Evolutionary conservation across 2,113 vertebrate genomes (phyloP), one percentile per base, ranked within the genome.

Genomic region (Forbesichthys agassizii): DNA sequence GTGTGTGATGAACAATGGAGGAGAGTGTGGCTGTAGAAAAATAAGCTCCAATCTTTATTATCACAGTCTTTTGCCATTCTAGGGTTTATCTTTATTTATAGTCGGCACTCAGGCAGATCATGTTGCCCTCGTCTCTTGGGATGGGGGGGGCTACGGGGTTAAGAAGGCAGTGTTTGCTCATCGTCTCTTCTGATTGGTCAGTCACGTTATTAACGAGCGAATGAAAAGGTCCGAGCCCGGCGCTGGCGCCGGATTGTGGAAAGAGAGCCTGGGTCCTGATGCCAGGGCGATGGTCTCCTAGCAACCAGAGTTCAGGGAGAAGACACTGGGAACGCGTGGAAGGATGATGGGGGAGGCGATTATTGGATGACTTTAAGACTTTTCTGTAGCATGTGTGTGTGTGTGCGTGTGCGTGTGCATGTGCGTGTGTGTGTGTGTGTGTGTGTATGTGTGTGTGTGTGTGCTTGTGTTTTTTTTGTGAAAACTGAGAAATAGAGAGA

Each of bases 21-120:
- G 36, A 8, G 36, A 67, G 66, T 68, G 55, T 68, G 1, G 10
- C n/a, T 69, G 76, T 90, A 80, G 64, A 77, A 90, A 92, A 90
- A 90, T 89, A 66, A 87, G 87, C 53, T 51, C 16, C 59, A 73
- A 65, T 84, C 63, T 89, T 89, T 90, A 86, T 90, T 86, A 33
- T 75, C 75, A 80, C 64, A 68, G 51, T 33, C 61, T 69, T 72
- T 79, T 73, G 18, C 51, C 27, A 77, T 77, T 72, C 64, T 62
- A 63, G 52, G 57, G 49, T 75, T 69, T 2, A 74, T 68, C 79
- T 88, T 88, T 90, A 88, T 89, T 89, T 73, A 61, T 68, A 74
- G 67, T 64, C 61, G 48, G 74, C 52, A n/a, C 84, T 74, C 79
- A 84, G 69, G 74, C 61, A 78, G 63, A 79, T 11, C 52, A 13